These are phyloP conservation scores for Hirtodrosophila histrioides DNA, from an alignment of 2,888 invertebrate species.

Conservation along the genomic window DNA sequence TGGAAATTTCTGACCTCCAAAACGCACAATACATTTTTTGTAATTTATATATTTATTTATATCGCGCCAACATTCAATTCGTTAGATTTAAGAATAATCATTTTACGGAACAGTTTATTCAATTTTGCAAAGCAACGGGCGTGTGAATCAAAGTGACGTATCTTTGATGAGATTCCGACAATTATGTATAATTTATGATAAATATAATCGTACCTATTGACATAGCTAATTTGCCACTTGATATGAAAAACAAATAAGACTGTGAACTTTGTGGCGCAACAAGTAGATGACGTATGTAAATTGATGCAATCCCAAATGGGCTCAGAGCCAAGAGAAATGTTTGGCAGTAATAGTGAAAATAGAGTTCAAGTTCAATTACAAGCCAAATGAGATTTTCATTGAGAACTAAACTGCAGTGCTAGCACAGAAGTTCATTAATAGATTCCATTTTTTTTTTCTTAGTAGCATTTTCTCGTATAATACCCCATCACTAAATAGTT, in stretches of 20 bases:
- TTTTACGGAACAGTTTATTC: neutral
- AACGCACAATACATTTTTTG: conserved; percentile 19
- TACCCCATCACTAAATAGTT: conserved; percentile 66
- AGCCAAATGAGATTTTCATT: neutral
- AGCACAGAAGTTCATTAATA: no score
- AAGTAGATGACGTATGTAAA: conserved; percentile 7
- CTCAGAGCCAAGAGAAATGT: conserved; percentile 32
- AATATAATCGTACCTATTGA: no score
- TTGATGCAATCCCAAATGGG: no score
- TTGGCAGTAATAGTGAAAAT: neutral
- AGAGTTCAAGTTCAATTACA: conserved; percentile 41
- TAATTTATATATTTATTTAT: conserved; percentile 10
- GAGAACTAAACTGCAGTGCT: no score
- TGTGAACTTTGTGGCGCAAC: no score
- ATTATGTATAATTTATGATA: no score
- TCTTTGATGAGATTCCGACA: no score
- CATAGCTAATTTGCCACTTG: no score
- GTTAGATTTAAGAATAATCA: neutral
- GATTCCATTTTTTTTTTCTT: no score
- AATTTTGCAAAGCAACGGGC: neutral
- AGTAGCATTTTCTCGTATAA: no score
- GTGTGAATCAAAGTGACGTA: conserved; percentile 5
- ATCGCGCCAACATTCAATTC: neutral
- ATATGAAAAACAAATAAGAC: no score
- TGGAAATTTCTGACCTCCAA: conserved; percentile 38